Evolutionary conservation across 1,140 invertebrate genomes (phyloP).

Genomic region (Teleogryllus occipitalis): DNA sequence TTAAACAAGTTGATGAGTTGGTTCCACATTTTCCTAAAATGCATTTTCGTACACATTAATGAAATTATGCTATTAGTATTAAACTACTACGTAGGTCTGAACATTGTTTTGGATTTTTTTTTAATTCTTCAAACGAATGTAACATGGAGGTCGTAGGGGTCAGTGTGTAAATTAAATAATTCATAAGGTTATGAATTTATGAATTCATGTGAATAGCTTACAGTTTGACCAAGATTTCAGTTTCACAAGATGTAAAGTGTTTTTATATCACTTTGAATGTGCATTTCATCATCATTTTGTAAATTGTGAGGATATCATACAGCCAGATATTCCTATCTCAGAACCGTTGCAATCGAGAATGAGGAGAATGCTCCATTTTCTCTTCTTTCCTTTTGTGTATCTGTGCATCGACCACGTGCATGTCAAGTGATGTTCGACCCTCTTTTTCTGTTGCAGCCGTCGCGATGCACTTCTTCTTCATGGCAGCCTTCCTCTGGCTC

Average conservation of each 20-base stretch:
- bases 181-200: no score
- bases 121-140: no score
- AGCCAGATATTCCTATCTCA: neutral
- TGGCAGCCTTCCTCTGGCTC: constrained; percentile 93
- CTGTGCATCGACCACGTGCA: neutral
- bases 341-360: neutral
- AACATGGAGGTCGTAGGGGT: no score
- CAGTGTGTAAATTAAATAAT: no score
- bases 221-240: no score
- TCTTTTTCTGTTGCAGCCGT: constrained; percentile 56
- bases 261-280: neutral
- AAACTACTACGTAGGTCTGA: no score
- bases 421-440: neutral
- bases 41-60: no score
- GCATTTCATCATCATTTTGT: neutral
- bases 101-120: no score
- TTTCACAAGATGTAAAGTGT: neutral
- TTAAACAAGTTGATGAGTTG: no score
- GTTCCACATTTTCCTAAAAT: no score
- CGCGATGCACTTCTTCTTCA: constrained; percentile 84
- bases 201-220: no score
- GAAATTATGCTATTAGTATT: no score
- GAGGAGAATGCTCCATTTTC: neutral
- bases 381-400: neutral
- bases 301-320: neutral